Percentiles rank a stretch among this genome's conserved stretches.
These are phyloP conservation scores for Chrysotoxum bicinctum DNA, from an alignment of 2,888 invertebrate species.

Conservation along the genomic window DNA sequence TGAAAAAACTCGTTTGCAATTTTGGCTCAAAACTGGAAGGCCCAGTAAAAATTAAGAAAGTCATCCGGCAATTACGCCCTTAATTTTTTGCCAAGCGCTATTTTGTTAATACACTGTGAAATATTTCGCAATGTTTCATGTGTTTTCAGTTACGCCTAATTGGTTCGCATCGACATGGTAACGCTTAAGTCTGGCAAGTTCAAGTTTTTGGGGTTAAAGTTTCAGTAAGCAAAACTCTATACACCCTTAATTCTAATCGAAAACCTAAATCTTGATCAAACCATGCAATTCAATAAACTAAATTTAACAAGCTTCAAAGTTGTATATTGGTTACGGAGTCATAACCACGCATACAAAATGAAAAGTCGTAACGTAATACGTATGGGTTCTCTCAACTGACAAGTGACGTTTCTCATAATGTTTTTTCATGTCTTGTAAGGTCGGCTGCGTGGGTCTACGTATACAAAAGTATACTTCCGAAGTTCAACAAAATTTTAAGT, in stretches of 20 bases:
- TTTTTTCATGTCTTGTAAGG: constrained; percentile 36
- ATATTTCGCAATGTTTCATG: too few relatives aligned
- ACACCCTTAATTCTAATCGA: neutral
- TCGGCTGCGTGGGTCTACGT: constrained; percentile 10
- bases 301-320: neutral
- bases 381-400: neutral
- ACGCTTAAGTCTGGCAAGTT: too few relatives aligned
- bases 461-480: constrained; percentile 47
- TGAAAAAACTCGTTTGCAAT: too few relatives aligned
- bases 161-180: too few relatives aligned
- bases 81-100: too few relatives aligned
- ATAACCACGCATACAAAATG: constrained; percentile 35
- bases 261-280: neutral
- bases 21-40: too few relatives aligned
- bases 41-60: too few relatives aligned
- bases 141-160: too few relatives aligned
- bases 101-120: too few relatives aligned
- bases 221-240: too few relatives aligned
- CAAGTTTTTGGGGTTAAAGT: too few relatives aligned
- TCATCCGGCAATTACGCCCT: too few relatives aligned
- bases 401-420: constrained; percentile 38
- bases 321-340: constrained; percentile 46
- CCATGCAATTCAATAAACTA: neutral
- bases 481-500: constrained; percentile 63
- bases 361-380: neutral